phyloP scores from a whole-genome alignment of 2,888 invertebrate genomes.

The Chymomyza procnemis region DNA sequence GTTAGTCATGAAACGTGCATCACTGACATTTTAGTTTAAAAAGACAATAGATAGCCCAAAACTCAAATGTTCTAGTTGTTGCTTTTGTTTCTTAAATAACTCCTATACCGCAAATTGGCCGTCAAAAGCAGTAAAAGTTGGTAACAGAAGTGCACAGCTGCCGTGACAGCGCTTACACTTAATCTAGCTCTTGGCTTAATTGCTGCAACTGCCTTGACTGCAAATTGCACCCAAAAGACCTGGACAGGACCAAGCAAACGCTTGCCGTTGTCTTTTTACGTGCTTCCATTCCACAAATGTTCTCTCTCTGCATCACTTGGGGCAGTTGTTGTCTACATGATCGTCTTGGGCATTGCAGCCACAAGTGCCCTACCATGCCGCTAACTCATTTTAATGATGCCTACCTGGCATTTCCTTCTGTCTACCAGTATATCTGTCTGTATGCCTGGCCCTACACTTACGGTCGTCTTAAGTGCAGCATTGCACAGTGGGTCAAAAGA shows the following conservation, averaged over 20 bases:
- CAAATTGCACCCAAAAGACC: slow-evolving; percentile 75
- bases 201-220: slow-evolving; percentile 69
- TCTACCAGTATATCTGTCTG: slow-evolving; percentile 2
- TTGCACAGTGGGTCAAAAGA: neutral
- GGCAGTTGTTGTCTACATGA: neutral
- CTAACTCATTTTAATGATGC: slow-evolving; percentile 73
- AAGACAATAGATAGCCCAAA: neutral
- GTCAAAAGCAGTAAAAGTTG: neutral
- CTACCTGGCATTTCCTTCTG: slow-evolving; percentile 27
- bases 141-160: slow-evolving; percentile 36
- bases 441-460: too few relatives aligned
- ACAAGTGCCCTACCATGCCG: slow-evolving; percentile 39
- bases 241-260: slow-evolving; percentile 29
- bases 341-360: slow-evolving; percentile 2
- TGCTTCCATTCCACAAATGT: neutral
- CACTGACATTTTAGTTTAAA: neutral
- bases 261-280: slow-evolving; percentile 2
- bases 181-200: slow-evolving; percentile 72
- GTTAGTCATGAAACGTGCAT: too few relatives aligned
- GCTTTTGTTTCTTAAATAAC: neutral
- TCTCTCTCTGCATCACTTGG: neutral
- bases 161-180: slow-evolving; percentile 56
- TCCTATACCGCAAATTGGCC: neutral
- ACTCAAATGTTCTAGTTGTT: neutral
- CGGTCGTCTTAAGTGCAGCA: slow-evolving; percentile 53